Evolutionary conservation across 2,888 invertebrate genomes (phyloP).

Genomic region (Limnephilus rhombicus): DNA sequence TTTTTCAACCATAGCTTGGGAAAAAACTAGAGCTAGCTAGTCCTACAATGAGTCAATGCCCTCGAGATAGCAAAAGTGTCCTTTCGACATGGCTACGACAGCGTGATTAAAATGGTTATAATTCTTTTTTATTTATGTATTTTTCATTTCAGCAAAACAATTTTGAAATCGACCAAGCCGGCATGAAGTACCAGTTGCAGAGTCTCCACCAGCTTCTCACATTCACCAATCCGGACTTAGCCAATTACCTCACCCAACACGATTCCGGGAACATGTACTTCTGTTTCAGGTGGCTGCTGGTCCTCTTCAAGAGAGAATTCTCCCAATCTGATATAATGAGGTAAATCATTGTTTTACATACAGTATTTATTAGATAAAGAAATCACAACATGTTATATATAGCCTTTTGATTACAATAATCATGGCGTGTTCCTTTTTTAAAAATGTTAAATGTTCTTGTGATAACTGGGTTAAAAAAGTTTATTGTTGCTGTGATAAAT

Average conservation of each 20-base stretch:
- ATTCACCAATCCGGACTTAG: conserved; percentile 90
- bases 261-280: conserved; percentile 98
- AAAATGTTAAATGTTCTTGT: too few species aligned
- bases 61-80: neutral
- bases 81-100: neutral
- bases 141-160: conserved; percentile 83
- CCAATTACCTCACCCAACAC: conserved; percentile 90
- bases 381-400: neutral
- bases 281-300: conserved; percentile 98
- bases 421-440: too few species aligned
- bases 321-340: conserved; percentile 90
- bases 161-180: conserved; percentile 97
- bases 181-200: conserved; percentile 95
- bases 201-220: conserved; percentile 90
- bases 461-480: too few species aligned
- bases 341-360: conserved; percentile 67
- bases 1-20: neutral
- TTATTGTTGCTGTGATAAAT: too few species aligned
- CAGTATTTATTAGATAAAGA: too few species aligned
- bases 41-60: neutral
- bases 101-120: neutral
- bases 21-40: neutral
- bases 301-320: conserved; percentile 97
- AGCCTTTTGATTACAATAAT: too few species aligned
- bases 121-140: neutral